Conservation (phyloP, 2,888 invertebrate species). For the Brachynemurus nebulosus region DNA sequence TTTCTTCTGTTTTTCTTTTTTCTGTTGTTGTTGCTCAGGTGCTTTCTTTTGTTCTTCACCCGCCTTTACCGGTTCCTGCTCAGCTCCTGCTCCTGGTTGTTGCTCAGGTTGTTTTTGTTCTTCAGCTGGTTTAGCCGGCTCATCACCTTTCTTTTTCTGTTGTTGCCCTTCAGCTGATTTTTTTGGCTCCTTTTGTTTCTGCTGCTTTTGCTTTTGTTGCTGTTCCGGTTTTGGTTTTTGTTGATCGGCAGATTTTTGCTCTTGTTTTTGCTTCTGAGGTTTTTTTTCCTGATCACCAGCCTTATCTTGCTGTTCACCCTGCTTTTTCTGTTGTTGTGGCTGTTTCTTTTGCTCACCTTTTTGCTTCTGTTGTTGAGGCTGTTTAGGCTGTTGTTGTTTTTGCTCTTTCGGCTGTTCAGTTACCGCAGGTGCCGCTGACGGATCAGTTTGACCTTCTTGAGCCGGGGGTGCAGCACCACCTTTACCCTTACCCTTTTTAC, state of each 20-base stretch:
- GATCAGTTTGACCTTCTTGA: too few species aligned
- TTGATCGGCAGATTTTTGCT: neutral
- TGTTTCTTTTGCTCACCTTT: neutral
- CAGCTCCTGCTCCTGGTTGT: neutral
- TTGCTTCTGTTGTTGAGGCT: conserved; percentile 8
- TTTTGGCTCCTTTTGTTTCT: neutral
- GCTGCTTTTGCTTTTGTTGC: neutral
- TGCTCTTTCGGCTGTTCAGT: neutral
- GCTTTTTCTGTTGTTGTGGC: conserved; percentile 7
- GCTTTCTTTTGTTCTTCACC: neutral
- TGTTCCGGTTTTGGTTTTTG: neutral
- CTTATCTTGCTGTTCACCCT: neutral
- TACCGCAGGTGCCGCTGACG: too few species aligned
- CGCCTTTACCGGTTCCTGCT: neutral
- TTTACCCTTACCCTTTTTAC: too few species aligned
- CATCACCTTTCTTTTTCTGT: conserved; percentile 8
- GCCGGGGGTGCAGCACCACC: too few species aligned
- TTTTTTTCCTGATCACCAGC: too few species aligned
- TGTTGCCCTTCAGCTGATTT: too few species aligned
- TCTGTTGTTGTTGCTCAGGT: neutral
- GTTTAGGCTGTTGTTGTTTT: neutral
- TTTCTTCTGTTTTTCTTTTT: conserved; percentile 4
- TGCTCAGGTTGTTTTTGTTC: conserved; percentile 4
- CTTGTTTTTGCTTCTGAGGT: neutral
- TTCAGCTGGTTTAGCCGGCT: conserved; percentile 2